Conservation (phyloP, 2,888 invertebrate genomes). For the Epinotia ramella region DNA sequence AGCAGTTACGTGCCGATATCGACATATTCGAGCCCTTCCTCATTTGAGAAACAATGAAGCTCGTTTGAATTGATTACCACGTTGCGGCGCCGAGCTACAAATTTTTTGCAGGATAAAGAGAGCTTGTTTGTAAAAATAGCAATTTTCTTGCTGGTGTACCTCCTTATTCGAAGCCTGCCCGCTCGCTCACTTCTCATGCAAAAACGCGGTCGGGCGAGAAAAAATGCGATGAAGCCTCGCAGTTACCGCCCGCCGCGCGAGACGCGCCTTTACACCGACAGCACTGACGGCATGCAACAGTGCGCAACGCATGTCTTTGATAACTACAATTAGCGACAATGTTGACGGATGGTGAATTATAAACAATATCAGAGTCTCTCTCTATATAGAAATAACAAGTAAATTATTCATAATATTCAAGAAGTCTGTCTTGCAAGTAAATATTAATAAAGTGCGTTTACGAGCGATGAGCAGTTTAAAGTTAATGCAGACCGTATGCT, state of each 20-base stretch:
- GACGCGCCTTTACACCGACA: slow-evolving; percentile 58
- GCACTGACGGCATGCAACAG: slow-evolving; percentile 55
- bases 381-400: not conserved
- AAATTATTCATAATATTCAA: not conserved
- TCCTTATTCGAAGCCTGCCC: slow-evolving; percentile 65
- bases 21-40: slow-evolving; percentile 67
- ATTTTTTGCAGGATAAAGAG: slow-evolving; percentile 68
- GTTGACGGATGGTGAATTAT: slow-evolving; percentile 12
- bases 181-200: slow-evolving; percentile 65
- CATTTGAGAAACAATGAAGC: slow-evolving; percentile 69
- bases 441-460: not conserved
- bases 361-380: not conserved
- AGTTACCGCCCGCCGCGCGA: slow-evolving; percentile 65
- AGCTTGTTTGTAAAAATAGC: slow-evolving; percentile 75
- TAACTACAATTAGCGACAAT: slow-evolving; percentile 51
- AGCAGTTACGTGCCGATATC: slow-evolving; percentile 63
- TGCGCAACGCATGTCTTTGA: slow-evolving; percentile 52
- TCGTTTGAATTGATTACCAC: slow-evolving; percentile 72
- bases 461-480: slow-evolving; percentile 1
- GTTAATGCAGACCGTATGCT: slow-evolving; percentile 4
- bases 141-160: slow-evolving; percentile 71
- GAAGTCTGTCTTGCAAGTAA: not conserved
- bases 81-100: slow-evolving; percentile 63
- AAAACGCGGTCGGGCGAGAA: slow-evolving; percentile 61
- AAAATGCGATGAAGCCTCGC: slow-evolving; percentile 61